Evolutionary conservation across 53 echinoderm and acorn worm species (phyloP).

Genomic region (Actinopyga echinites): DNA sequence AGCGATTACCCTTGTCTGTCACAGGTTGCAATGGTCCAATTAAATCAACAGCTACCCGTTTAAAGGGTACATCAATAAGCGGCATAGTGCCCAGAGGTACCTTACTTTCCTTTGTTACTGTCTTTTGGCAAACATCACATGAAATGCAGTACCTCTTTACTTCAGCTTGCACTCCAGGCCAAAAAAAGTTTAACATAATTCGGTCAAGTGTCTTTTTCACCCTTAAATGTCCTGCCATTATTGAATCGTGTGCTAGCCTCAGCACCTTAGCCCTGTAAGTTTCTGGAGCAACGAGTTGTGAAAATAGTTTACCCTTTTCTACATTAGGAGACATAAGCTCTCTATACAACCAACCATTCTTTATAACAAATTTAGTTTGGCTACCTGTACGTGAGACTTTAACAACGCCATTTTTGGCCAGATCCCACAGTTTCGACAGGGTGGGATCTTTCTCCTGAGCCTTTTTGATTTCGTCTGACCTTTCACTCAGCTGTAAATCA

Average conservation of each 20-base stretch:
- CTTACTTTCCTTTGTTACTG: no score
- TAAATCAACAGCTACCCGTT: background rate
- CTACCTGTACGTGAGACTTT: background rate
- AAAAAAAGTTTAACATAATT: background rate
- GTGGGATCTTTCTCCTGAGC: background rate
- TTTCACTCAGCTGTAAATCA: no score
- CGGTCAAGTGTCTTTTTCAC: conserved; percentile 24
- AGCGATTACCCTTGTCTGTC: background rate
- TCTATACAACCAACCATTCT: background rate
- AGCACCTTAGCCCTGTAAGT: conserved; percentile 14
- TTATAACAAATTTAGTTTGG: background rate
- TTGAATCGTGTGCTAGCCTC: conserved; percentile 24
- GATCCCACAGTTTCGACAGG: background rate
- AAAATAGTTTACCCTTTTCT: background rate
- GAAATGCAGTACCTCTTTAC: conserved; percentile 25
- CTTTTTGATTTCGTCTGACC: background rate
- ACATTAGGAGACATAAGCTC: conserved; percentile 23
- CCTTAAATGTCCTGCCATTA: conserved; percentile 30
- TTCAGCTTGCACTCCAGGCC: conserved; percentile 39
- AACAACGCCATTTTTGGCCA: background rate
- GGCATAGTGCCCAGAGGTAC: no score
- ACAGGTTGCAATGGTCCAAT: background rate
- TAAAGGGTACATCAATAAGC: no score
- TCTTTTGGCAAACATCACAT: conserved; percentile 3
- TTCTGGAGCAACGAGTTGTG: conserved; percentile 32